Conservation (phyloP, 1,140 invertebrate species). For the Drosophila mojavensis region DNA sequence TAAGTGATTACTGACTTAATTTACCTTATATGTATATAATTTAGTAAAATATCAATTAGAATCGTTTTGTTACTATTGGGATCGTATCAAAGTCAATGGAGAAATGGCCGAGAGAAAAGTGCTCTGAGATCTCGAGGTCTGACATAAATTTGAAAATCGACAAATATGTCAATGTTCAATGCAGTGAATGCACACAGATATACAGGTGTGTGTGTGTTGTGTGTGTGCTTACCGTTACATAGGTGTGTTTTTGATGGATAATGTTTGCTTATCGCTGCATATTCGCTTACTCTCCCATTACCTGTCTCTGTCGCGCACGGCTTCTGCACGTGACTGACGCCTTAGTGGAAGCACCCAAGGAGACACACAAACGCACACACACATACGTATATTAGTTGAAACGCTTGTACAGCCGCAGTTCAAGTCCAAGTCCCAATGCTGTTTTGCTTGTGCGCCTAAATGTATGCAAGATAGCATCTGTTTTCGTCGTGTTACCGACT, state of each 20-base stretch:
- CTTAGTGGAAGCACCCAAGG: slow-evolving; percentile 30
- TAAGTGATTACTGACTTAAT: too few relatives aligned
- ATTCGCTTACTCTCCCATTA: not conserved
- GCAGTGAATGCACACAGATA: slow-evolving; percentile 57
- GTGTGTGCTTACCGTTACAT: slow-evolving; percentile 48
- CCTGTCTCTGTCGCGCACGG: slow-evolving; percentile 1
- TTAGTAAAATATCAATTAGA: too few relatives aligned
- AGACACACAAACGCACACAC: not conserved
- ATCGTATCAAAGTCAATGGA: slow-evolving; percentile 5
- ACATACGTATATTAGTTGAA: not conserved
- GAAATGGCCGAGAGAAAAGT: not conserved
- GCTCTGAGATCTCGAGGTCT: slow-evolving; percentile 19
- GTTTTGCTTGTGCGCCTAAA: slow-evolving; percentile 54
- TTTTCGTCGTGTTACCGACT: slow-evolving; percentile 81
- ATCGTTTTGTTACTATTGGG: slow-evolving; percentile 19
- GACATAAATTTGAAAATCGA: slow-evolving; percentile 80
- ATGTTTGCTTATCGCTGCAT: slow-evolving; percentile 76
- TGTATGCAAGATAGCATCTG: slow-evolving; percentile 81
- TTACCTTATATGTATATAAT: too few relatives aligned
- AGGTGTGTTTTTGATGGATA: slow-evolving; percentile 80
- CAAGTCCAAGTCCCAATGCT: slow-evolving; percentile 12
- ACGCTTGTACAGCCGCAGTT: not conserved
- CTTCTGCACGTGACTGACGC: slow-evolving; percentile 67
- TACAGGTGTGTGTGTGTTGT: slow-evolving; percentile 4
- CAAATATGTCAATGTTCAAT: slow-evolving; percentile 79